These are phyloP conservation scores for Furnarius figulus DNA, from an alignment of 2,113 vertebrate species.

Conservation along the genomic window DNA sequence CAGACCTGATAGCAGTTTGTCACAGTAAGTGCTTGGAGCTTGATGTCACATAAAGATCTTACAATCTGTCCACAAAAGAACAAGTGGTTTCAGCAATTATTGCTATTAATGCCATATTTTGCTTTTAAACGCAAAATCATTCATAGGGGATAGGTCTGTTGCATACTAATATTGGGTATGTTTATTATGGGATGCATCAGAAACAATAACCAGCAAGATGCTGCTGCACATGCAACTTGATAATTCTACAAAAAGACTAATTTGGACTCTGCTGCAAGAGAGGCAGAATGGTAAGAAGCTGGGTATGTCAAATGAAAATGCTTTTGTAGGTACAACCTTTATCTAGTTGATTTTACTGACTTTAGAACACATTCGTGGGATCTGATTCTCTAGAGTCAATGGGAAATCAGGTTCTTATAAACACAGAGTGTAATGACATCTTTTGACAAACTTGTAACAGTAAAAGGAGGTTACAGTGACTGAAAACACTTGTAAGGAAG, in stretches of 20 bases:
- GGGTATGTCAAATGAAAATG: neutral
- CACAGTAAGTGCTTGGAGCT: neutral
- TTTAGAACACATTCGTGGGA: neutral
- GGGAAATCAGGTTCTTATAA: neutral
- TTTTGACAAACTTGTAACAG: neutral
- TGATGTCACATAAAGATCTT: neutral
- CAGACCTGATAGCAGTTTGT: neutral
- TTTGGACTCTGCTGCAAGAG: neutral
- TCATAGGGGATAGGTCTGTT: neutral
- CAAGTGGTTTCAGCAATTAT: neutral
- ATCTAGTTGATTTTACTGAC: neutral
- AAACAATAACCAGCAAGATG: neutral
- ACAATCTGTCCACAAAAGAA: neutral
- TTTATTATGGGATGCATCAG: neutral
- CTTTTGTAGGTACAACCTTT: neutral
- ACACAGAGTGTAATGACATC: neutral
- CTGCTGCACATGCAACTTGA: neutral
- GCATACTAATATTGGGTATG: neutral
- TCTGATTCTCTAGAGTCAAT: neutral
- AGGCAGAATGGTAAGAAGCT: neutral
- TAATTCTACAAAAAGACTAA: neutral
- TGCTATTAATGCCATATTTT: neutral
- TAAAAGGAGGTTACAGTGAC: neutral
- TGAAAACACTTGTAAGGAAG: neutral
- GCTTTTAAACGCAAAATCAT: neutral